Conservation (phyloP, 2,797 vertebrate genomes). For the Thunnus albacares region DNA sequence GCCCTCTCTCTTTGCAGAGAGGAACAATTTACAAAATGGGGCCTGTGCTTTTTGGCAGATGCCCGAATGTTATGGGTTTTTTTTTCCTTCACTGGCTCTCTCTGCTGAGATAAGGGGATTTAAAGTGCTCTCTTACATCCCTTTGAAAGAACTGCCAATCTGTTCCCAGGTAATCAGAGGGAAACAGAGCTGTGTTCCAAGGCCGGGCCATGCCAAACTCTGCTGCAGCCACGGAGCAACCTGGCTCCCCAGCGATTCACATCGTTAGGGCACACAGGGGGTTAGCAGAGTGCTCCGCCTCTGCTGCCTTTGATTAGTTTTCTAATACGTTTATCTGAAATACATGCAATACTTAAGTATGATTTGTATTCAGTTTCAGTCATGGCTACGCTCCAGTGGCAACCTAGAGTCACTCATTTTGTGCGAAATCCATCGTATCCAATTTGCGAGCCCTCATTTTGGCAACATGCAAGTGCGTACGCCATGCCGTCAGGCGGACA, state of each 20-base stretch:
- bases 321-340: constrained; percentile 61
- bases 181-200: constrained; percentile 78
- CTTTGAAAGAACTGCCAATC: constrained; percentile 83
- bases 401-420: constrained; percentile 55
- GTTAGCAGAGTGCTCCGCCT: constrained; percentile 32
- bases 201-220: constrained; percentile 59
- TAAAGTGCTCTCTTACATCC: constrained; percentile 75
- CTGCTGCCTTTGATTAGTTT: constrained; percentile 63
- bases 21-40: constrained; percentile 76
- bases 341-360: constrained; percentile 44
- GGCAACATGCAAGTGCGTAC: constrained; percentile 60
- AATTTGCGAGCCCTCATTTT: constrained; percentile 74
- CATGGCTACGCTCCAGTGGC: constrained; percentile 46
- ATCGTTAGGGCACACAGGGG: constrained; percentile 58
- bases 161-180: constrained; percentile 83
- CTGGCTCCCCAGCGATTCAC: constrained; percentile 58
- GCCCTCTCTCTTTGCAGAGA: constrained; percentile 62
- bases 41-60: constrained; percentile 73
- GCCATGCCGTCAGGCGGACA: constrained; percentile 68
- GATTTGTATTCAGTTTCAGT: constrained; percentile 59
- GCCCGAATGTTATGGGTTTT: constrained; percentile 63
- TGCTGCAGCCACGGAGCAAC: constrained; percentile 41
- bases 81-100: constrained; percentile 23
- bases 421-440: constrained; percentile 71
- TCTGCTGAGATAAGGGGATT: constrained; percentile 79